A percentile compares a stretch with the other conserved stretches of the same genome.
Evolutionary conservation across 2,113 vertebrate species (phyloP).

Genomic region (Gila orcuttii): DNA sequence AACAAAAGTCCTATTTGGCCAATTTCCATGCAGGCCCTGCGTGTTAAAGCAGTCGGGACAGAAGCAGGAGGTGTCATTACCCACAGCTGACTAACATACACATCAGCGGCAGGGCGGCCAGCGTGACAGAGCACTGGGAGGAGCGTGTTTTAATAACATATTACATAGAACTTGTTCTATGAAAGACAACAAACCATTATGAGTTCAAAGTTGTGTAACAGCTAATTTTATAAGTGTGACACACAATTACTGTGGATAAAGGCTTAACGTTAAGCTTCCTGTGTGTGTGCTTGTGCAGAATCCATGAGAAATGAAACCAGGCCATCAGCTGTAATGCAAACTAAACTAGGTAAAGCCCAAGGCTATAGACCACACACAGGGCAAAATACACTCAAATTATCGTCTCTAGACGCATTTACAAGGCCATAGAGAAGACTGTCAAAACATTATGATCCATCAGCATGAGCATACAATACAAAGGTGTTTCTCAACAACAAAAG

Average conservation of each 20-base stretch:
- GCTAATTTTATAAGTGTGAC: constrained; percentile 16
- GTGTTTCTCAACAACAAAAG: constrained; percentile 3
- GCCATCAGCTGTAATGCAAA: background rate
- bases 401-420: background rate
- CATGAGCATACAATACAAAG: background rate
- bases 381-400: background rate
- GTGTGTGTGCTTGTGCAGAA: background rate
- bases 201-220: constrained; percentile 16
- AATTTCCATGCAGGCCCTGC: background rate
- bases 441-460: constrained; percentile 26
- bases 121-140: background rate
- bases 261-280: constrained; percentile 2
- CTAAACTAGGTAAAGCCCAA: background rate
- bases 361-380: constrained; percentile 1
- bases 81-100: background rate
- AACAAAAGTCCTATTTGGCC: constrained; percentile 29
- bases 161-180: background rate
- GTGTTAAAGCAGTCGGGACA: background rate
- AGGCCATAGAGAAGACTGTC: background rate
- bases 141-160: background rate
- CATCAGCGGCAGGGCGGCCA: background rate
- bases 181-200: background rate
- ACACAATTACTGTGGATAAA: background rate
- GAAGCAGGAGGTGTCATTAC: constrained; percentile 5
- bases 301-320: constrained; percentile 6